Base-by-base conservation (phyloP, 2,797 vertebrate genomes). In the Platyrinchus mystaceus region DNA sequence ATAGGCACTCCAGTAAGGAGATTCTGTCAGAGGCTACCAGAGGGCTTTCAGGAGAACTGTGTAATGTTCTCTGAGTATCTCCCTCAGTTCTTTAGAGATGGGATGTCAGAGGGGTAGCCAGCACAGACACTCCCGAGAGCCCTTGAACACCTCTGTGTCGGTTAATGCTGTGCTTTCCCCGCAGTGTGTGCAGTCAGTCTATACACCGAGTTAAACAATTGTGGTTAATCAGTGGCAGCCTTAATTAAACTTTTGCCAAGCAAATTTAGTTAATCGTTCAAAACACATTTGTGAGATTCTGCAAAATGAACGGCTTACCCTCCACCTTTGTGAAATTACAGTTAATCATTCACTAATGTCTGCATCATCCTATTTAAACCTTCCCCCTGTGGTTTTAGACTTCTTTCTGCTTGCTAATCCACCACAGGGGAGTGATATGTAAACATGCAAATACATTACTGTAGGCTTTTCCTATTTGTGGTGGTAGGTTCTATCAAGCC, bases 331-430 rank as follows among this genome's bases (percentile, higher is more conserved):
- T 91, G 78, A 96, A 97, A 97, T 96, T 97, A 81, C 76, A 95
- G 95, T 96, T 98, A 97, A 97, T 97, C 93, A 96, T 97, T 97
- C 93, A 90, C 86, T 96, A 97, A 96, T 96, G 96, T 96, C 94
- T 96, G 89, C 87, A 91, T 97, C 96, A 97, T 96, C 95, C 94
- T 76, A 87, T 91, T 94, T 96, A 97, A 97, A 97, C 73, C 36
- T 60, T 95, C 83, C 95, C 92, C 94, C 76, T 95, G 95, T 96
- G 97, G 93, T 94, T 97, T 97, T 93, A 95, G 89, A 89, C 87
- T 97, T 94, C 84, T 87, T 94, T 96, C 92, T 97, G 92, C 91
- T 94, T 71, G 69, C 91, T 96, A 97, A 97, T 97, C 91, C 89
- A 84, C 93, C 96, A 93, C 91, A 95, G 75, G 81, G 96, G 93